phyloP scores from a whole-genome alignment of 2,797 vertebrate species.

The Heteromormyrus szaboi region DNA sequence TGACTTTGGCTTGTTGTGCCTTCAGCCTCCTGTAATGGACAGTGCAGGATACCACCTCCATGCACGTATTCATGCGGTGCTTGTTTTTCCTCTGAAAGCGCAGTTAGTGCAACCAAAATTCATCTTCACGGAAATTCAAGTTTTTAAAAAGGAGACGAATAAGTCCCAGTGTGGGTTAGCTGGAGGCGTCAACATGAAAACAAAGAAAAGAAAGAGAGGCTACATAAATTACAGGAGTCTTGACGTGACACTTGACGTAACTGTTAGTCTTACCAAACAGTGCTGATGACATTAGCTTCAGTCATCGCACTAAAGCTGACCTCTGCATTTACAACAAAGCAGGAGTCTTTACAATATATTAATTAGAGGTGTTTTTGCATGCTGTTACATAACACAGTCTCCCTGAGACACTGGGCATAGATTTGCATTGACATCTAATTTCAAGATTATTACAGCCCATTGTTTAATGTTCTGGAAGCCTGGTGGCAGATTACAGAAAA shows the following conservation, averaged over 20 bases:
- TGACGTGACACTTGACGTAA: neutral
- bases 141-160: neutral
- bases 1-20: neutral
- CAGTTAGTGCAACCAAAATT: neutral
- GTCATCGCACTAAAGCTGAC: neutral
- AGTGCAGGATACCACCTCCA: neutral
- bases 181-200: neutral
- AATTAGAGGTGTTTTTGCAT: neutral
- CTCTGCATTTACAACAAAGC: neutral
- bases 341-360: neutral
- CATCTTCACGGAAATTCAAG: neutral
- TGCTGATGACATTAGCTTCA: neutral
- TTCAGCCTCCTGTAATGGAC: neutral
- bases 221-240: neutral
- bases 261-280: neutral
- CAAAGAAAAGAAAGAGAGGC: neutral
- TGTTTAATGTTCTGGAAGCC: neutral
- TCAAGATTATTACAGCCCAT: constrained; percentile 9
- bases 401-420: neutral
- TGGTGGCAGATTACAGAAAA: neutral
- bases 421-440: neutral
- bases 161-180: neutral
- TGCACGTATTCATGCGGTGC: neutral
- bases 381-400: neutral
- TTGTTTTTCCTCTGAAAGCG: neutral